Base-by-base conservation (phyloP, 2,797 vertebrate genomes). In the Cichlasoma orientale region DNA sequence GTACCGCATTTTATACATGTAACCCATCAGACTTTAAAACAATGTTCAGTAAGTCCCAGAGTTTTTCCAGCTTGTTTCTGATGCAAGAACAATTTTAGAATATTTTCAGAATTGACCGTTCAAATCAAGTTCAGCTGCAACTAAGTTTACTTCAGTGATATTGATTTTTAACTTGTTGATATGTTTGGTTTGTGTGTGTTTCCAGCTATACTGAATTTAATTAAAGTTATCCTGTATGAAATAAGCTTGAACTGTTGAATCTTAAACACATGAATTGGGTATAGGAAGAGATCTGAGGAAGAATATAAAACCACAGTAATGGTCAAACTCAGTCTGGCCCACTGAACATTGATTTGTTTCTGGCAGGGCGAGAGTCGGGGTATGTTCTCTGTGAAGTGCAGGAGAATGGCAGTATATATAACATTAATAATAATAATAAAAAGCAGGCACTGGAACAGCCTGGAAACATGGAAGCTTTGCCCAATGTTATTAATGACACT, bases 81-180 rank as follows among this genome's bases (percentile, higher is more conserved):
- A 11, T 63, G 3, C 71, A 57, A 21, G 13, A n/a, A 58, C 31
- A n/a, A 11, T 18, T 36, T 25, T 31, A 1, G 54, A 50, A 27
- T 29, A 10, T 29, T 33, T 56, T 38, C 33, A 38, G 19, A 41
- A 1, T 13, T 52, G 56, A 71, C 18, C 21, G 31, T 54, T 18
- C 56, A 63, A 63, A 75, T 72, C 27, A 78, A 77, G 19, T 44
- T 53, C 13, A 63, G 19, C 44, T 77, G 21, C 14, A 38, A 33
- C 19, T 13, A 53, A 8, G 13, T 21, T 21, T 29, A 58, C 4
- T 47, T 18, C 16, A 47, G 14, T 47, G 16, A 47, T 13, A 47
- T 16, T 47, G 44, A 18, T 47, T 47, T 18, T 18, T 47, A 47
- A 47, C 1, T 47, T 47, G 16, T 7, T 18, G 4, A 47, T 14